phyloP scores from a whole-genome alignment of 2,797 vertebrate genomes.

The Chaenodraco wilsoni region DNA sequence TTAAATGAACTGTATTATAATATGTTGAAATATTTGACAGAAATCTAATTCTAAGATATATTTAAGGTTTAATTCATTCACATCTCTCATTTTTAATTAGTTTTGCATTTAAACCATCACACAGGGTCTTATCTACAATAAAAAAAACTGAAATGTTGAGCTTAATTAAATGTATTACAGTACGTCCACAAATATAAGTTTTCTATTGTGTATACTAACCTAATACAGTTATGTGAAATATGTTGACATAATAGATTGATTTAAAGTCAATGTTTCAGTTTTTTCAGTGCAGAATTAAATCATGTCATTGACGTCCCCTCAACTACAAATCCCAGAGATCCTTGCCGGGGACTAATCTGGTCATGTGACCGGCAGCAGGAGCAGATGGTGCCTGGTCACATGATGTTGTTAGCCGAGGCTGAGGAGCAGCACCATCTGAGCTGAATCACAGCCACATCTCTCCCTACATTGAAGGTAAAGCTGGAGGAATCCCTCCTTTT shows the following conservation, averaged over 20 bases:
- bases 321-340: constrained; percentile 82
- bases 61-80: neutral
- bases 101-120: neutral
- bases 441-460: constrained; percentile 76
- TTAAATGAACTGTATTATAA: neutral
- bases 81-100: neutral
- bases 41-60: too few relatives aligned
- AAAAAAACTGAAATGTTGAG: too few relatives aligned
- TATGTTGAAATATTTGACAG: neutral
- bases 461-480: constrained; percentile 77
- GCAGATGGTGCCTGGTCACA: constrained; percentile 81
- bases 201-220: too few relatives aligned
- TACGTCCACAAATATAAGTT: too few relatives aligned
- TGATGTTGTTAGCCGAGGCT: constrained; percentile 80
- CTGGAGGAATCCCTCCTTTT: constrained; percentile 65
- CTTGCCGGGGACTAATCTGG: constrained; percentile 38
- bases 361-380: constrained; percentile 77
- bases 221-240: too few relatives aligned
- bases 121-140: neutral
- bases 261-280: too few relatives aligned
- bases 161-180: too few relatives aligned
- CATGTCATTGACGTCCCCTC: neutral
- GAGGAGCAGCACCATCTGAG: constrained; percentile 73
- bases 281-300: neutral
- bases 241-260: too few relatives aligned